Conservation (phyloP, 2,888 invertebrate species). For the Gymnocheta viridis region DNA sequence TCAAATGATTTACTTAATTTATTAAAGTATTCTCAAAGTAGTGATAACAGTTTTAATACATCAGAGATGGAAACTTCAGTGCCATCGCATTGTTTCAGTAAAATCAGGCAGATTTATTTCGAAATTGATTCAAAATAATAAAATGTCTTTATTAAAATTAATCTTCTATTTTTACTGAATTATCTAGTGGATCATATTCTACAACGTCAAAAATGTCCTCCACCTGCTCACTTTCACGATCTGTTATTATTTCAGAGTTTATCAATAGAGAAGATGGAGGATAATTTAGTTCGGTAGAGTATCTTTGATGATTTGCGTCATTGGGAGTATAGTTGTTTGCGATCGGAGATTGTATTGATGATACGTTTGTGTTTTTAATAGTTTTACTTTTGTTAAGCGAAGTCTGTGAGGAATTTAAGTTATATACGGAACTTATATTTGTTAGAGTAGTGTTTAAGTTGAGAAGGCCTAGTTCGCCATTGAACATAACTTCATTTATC, state of each 20-base stretch:
- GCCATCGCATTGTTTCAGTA: background rate
- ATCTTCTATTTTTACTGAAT: slow-evolving; percentile 1
- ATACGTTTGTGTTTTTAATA: background rate
- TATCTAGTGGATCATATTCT: slow-evolving; percentile 1
- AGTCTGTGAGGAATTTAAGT: background rate
- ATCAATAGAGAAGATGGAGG: background rate
- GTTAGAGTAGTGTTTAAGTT: slow-evolving; percentile 30
- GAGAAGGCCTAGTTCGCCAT: slow-evolving; percentile 43
- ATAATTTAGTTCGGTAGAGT: background rate
- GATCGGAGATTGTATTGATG: background rate
- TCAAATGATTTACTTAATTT: background rate
- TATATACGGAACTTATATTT: background rate
- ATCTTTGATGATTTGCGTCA: background rate
- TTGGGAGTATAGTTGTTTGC: background rate
- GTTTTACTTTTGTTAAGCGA: background rate
- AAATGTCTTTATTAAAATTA: background rate
- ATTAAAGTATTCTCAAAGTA: background rate
- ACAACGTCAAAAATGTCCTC: background rate
- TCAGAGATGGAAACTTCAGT: background rate
- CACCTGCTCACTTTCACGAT: background rate
- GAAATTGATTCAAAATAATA: background rate
- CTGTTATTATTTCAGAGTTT: background rate
- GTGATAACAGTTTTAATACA: background rate
- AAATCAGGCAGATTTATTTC: background rate
- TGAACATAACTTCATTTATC: slow-evolving; percentile 49